These are phyloP conservation scores for Crax fasciolata DNA, from an alignment of 2,797 vertebrate genomes.

Conservation along the genomic window DNA sequence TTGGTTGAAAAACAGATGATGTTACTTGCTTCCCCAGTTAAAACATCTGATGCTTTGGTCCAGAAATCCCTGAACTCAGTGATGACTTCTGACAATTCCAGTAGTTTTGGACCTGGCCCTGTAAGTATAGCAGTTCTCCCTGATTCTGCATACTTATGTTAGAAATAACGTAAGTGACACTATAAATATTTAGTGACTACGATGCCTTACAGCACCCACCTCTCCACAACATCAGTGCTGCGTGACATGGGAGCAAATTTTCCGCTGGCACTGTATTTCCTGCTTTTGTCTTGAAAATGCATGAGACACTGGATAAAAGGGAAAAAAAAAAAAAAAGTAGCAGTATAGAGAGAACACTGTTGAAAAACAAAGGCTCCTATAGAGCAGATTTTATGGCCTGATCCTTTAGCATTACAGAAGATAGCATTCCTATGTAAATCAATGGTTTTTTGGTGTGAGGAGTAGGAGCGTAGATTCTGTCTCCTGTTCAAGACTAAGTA, in stretches of 20 bases:
- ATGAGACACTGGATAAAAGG: neutral
- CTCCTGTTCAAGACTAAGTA: neutral
- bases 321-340: neutral
- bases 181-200: neutral
- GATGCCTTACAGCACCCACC: neutral
- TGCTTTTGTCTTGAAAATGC: neutral
- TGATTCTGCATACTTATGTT: neutral
- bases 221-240: neutral
- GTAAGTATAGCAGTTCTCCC: neutral
- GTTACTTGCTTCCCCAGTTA: conserved; percentile 14
- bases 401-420: neutral
- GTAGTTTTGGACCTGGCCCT: neutral
- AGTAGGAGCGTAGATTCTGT: neutral
- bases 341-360: neutral
- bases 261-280: neutral
- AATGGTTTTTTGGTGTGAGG: neutral
- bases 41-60: neutral
- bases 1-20: conserved; percentile 22
- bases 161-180: neutral
- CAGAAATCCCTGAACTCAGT: neutral
- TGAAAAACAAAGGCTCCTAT: neutral
- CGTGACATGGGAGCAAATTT: neutral
- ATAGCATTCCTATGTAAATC: neutral
- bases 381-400: neutral
- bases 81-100: neutral